Evolutionary conservation across 2,888 invertebrate genomes (phyloP).

Genomic region (Sphaerophoria rueppellii): DNA sequence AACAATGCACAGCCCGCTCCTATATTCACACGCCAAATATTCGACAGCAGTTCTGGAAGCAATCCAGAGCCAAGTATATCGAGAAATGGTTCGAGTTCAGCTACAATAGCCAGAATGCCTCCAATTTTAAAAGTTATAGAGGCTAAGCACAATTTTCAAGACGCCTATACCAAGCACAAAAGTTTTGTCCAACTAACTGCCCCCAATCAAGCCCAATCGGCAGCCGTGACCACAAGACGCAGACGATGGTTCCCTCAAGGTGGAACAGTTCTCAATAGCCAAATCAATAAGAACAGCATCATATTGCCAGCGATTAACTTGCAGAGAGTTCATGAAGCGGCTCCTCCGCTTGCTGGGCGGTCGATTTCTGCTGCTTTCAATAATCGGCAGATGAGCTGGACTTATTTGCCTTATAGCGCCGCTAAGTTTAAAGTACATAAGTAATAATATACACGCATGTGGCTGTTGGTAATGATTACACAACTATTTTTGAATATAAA

Average conservation of each 20-base stretch:
- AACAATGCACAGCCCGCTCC: conserved; percentile 42
- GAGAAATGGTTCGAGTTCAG: conserved; percentile 75
- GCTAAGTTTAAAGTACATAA: conserved; percentile 81
- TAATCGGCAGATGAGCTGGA: conserved; percentile 78
- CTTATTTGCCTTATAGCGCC: conserved; percentile 81
- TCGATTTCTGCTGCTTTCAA: conserved; percentile 81
- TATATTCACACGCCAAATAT: conserved; percentile 30
- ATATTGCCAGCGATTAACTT: conserved; percentile 78
- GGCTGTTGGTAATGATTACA: background rate
- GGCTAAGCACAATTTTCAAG: conserved; percentile 78
- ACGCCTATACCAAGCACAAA: conserved; percentile 76
- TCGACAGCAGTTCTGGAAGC: conserved; percentile 44
- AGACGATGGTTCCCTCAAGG: conserved; percentile 64
- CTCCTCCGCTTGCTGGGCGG: conserved; percentile 74
- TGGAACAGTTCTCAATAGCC: conserved; percentile 36
- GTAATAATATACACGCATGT: conserved; percentile 69
- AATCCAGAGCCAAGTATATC: conserved; percentile 46
- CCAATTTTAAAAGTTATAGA: conserved; percentile 80
- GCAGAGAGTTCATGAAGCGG: conserved; percentile 71
- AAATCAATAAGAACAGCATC: conserved; percentile 78
- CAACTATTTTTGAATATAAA: conserved; percentile 18
- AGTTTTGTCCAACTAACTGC: conserved; percentile 80
- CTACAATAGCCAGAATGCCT: conserved; percentile 78
- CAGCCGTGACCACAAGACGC: conserved; percentile 75
- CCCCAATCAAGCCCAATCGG: conserved; percentile 78